Base-by-base conservation (phyloP, 53 echinoderm and acorn worm genomes). In the Echinometra lucunter region DNA sequence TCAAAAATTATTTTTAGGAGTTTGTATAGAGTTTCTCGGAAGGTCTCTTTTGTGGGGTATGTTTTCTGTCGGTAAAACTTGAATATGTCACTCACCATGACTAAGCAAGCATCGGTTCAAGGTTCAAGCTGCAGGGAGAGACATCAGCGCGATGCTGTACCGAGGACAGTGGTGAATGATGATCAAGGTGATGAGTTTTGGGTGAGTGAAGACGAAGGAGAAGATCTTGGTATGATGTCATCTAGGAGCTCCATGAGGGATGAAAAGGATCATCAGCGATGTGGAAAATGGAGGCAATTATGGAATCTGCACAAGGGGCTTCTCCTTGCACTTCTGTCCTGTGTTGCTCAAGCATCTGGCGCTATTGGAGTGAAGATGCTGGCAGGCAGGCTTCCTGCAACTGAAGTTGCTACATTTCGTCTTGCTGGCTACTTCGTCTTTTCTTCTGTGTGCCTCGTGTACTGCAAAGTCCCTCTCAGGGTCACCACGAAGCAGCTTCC, bases 301-400 rank as follows among this genome's bases (percentile, higher is more conserved):
- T 55, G 72, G 19, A 17, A 11, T 38, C 85, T 94, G 17, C 94
- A 94, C 45, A 83, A 60, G 40, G 94, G 94, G 11, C 60, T 94
- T 2, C 12, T 94, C 44, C 66, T 94, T 12, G 94, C 94, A 2
- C 23, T 94, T 57, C 56, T 83, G 6, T 94, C 94, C 53, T 94
- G 94, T 40, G 13, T 83, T 11, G 25, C 58, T 4, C 44, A 66
- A 25, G 58, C 85, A 16, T 25, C 3, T 57, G 85, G 58, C 38
- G 60, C 94, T 15, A 94, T 94, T 5, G 82, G 94, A 18, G 66
- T 94, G 13, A 94, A 94, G 66, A 60, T 83, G 85, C 94, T 94
- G 1, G 44, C 66, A 13, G 94, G 94, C 1, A 58, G 66, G 18
- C n/a, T 94, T 30, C 45, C 82, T 23, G 27, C 94, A 13, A 94